phyloP scores from a whole-genome alignment of 1,140 invertebrate genomes.

The Sarcophaga bullata region DNA sequence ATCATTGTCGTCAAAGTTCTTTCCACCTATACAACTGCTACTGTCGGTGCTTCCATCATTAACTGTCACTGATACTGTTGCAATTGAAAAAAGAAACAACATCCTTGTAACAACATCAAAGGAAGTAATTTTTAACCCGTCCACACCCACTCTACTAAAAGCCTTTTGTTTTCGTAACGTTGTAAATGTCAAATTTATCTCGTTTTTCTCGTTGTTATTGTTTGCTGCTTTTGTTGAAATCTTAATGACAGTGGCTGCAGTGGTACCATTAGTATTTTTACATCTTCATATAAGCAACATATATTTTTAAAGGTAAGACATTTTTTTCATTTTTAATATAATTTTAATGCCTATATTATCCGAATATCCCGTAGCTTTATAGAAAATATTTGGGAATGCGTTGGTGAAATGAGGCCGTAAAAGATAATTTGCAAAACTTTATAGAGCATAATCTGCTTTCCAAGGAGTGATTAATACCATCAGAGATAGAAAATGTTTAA shows the following conservation, averaged over 20 bases:
- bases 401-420: too few species aligned
- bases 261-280: not conserved
- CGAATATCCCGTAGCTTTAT: too few species aligned
- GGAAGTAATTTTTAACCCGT: constrained; percentile 34
- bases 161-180: constrained; percentile 15
- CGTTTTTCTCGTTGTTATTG: constrained; percentile 9
- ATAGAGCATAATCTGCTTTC: too few species aligned
- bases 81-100: constrained; percentile 26
- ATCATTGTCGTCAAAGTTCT: not conserved
- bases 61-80: constrained; percentile 12
- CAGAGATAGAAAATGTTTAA: too few species aligned
- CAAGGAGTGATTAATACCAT: too few species aligned
- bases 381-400: too few species aligned
- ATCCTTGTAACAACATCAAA: constrained; percentile 23
- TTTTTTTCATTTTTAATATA: not conserved
- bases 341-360: too few species aligned
- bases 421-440: too few species aligned
- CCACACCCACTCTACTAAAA: constrained; percentile 32
- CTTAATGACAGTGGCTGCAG: not conserved
- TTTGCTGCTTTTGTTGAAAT: constrained; percentile 4
- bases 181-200: constrained; percentile 34
- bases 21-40: not conserved
- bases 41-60: constrained; percentile 1
- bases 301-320: constrained; percentile 22
- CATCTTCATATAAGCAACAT: constrained; percentile 1